Base-by-base conservation (phyloP, 2,888 invertebrate species). In the Rhogogaster chlorosoma region DNA sequence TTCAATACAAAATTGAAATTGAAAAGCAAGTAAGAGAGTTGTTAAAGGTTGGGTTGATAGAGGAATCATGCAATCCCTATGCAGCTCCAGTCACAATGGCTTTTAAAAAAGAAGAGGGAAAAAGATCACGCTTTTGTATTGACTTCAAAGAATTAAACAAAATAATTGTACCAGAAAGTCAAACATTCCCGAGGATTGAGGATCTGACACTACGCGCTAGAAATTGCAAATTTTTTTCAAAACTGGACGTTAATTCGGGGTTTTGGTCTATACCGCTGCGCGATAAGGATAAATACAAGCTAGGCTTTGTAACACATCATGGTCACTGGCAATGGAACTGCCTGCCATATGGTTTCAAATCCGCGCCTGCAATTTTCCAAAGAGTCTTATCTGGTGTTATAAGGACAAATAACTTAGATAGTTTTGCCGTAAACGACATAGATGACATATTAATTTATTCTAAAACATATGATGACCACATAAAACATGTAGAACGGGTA, bases 261-360 rank as follows among this genome's bases (percentile, higher is more conserved):
- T 73, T 73, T 12, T 73, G 73, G 73, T 73, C 73, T 22, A 73
- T 73, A 7, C 73, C 73, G 6, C 12, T 73, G 9, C 32, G 87
- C 36, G 80, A 36, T 15, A 86, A 88, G 84, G 88, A 88, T 32
- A 87, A 85, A 78, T 83, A 87, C 67, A 88, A 88, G 83, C 85
- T 85, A 26, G 87, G 84, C 22, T 89, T 88, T 75, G 85, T 89
- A 36, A 89, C 88, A 10, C 87, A 89, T 38, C 32, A 83, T 32
- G 88, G 87, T 7, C 88, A 89, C 42, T 89, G 85, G 85, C 86
- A 88, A 84, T 89, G 87, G 87, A 85, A 53, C 12, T 87, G 86
- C 49, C 45, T 89, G 42, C 87, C 89, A 2, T 88, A 86, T 83
- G 89, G 88, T 3, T 75, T 88, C 49, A 89, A 88, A 85, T 87